Percentiles rank a stretch among this genome's conserved stretches.
Conservation (phyloP, 2,113 vertebrate species). For the Corvus hawaiiensis region DNA sequence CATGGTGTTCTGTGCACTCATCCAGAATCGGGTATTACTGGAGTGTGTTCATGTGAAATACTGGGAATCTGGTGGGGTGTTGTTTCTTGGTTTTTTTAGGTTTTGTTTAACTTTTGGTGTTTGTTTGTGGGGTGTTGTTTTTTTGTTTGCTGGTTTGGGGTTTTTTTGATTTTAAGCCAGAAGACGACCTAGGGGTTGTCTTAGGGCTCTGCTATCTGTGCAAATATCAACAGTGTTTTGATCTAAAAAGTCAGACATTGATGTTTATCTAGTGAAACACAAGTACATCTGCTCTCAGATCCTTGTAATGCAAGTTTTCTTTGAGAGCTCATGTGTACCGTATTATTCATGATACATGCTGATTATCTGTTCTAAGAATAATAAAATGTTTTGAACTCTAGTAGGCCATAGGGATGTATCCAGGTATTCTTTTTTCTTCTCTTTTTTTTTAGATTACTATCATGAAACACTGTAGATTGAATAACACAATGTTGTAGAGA, state of each 20-base stretch:
- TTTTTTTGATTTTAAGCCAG: not conserved
- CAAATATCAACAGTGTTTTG: not conserved
- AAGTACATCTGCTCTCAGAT: not conserved
- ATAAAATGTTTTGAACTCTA: not conserved
- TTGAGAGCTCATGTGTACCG: not conserved
- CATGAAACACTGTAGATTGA: not conserved
- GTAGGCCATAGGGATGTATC: not conserved
- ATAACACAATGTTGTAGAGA: not conserved
- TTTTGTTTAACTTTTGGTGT: not conserved
- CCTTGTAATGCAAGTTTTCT: not conserved
- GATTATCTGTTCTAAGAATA: not conserved
- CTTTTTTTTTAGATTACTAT: not conserved
- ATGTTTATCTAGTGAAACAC: not conserved
- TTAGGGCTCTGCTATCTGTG: not conserved
- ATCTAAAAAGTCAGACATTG: not conserved
- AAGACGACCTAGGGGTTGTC: not conserved
- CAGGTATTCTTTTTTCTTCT: not conserved
- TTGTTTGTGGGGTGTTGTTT: not conserved
- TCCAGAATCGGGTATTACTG: accelerated
- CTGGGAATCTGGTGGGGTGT: not conserved
- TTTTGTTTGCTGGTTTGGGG: not conserved
- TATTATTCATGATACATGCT: not conserved
- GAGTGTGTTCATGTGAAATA: not conserved
- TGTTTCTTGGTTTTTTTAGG: not conserved
- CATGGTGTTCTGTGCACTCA: not conserved